Evolutionary conservation across 2,888 invertebrate genomes (phyloP), one percentile per base, ranked within the genome.

Genomic region (Epinotia bilunana): DNA sequence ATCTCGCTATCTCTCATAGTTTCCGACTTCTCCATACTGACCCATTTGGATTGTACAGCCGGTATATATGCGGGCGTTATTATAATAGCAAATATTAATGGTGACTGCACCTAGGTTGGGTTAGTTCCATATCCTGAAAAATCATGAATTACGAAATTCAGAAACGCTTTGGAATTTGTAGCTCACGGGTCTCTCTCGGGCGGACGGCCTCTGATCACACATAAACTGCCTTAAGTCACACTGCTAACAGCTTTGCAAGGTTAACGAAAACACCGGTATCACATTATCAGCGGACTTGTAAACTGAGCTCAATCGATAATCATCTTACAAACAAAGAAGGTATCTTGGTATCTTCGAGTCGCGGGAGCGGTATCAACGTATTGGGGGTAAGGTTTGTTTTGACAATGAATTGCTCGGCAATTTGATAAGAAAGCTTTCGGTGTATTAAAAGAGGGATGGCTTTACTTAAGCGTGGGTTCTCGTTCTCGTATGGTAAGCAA

Each of bases 261-360:
- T 65, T 23, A 78, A 12, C 89, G 90, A 90, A 90, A 86, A 83
- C 83, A 83, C 81, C 82, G 82, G 87, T 85, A 87, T 90, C 91
- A 84, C 86, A 91, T 91, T 91, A 92, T 91, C 91, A 90, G 85
- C 88, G 87, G 86, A 90, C 89, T 91, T 92, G 92, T 92, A 91
- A 93, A 91, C 91, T 90, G 92, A 92, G 90, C 89, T 84, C 90
- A 92, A 92, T 93, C 92, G 92, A 93, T 93, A 92, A 90, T 91
- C 91, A 91, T 91, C 89, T 88, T 82, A 82, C 80, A 81, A 79
- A 81, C 80, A 82, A 84, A 87, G 85, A 84, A 85, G 80, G 77
- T 53, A 53, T 53, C 53, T 53, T 69, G 65, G 53, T 65, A 77
- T 76, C 77, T 74, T 76, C 74, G 67, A 28, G 68, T 20, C 55